phyloP scores from a whole-genome alignment of 2,888 invertebrate genomes.

The Eilema caniola region DNA sequence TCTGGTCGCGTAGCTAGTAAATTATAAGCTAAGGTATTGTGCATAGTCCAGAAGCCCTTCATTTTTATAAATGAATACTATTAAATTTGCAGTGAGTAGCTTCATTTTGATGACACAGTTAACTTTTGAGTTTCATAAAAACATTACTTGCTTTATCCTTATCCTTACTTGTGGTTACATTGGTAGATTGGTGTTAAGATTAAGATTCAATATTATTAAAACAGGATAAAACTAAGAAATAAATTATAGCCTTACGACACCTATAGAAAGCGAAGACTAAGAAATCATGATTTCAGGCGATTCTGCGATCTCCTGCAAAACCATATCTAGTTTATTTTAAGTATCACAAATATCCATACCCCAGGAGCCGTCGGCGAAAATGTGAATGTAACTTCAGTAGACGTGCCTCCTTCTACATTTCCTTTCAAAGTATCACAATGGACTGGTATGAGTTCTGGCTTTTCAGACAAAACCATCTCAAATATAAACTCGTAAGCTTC shows the following conservation, averaged over 20 bases:
- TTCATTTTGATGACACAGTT: too few species aligned
- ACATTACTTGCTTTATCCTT: too few species aligned
- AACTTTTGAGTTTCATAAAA: too few species aligned
- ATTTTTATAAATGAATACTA: too few species aligned
- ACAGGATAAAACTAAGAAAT: neutral
- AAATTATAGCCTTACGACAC: neutral
- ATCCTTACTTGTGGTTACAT: neutral
- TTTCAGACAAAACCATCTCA: slow-evolving; percentile 80
- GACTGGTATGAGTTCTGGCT: slow-evolving; percentile 82
- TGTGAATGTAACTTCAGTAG: slow-evolving; percentile 87
- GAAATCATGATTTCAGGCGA: too few species aligned
- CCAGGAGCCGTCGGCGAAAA: slow-evolving; percentile 89
- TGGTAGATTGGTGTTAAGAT: too few species aligned
- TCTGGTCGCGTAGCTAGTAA: too few species aligned
- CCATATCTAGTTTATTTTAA: neutral
- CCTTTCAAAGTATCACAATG: slow-evolving; percentile 88
- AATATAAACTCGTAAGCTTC: slow-evolving; percentile 88
- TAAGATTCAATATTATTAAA: neutral
- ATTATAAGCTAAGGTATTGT: too few species aligned
- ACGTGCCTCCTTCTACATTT: slow-evolving; percentile 87
- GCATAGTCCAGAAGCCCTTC: too few species aligned
- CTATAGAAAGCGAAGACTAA: too few species aligned
- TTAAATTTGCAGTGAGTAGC: too few species aligned
- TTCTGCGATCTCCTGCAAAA: neutral
- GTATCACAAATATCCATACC: slow-evolving; percentile 51